Percentiles rank a stretch among this genome's conserved stretches.
Conservation (phyloP, 2,797 vertebrate genomes). For the Vireo griseus region DNA sequence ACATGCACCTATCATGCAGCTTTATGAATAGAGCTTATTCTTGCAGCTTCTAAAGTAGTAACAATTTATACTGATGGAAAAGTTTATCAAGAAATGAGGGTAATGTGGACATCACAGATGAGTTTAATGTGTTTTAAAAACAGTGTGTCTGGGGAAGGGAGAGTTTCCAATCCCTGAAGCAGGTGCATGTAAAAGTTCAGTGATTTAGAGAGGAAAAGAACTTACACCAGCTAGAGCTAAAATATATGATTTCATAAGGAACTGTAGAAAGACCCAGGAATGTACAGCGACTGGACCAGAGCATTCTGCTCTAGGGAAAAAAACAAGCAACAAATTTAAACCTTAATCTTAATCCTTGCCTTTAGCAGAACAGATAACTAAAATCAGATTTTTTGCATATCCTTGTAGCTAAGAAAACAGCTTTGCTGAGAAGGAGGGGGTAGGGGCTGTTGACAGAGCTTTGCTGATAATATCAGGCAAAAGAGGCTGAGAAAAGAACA, state of each 20-base stretch:
- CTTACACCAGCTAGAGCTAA: not conserved
- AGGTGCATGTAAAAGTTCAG: not conserved
- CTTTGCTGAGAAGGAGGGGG: not conserved
- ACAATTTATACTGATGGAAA: not conserved
- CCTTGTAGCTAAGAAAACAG: not conserved
- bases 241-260: not conserved
- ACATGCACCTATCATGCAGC: not conserved
- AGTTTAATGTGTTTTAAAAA: not conserved
- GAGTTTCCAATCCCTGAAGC: not conserved
- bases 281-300: not conserved
- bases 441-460: not conserved
- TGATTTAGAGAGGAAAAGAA: not conserved
- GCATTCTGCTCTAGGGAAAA: not conserved
- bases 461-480: not conserved
- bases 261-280: not conserved
- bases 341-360: not conserved
- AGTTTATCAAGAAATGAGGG: not conserved
- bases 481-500: not conserved
- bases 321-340: not conserved
- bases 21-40: not conserved
- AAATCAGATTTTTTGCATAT: slow-evolving; percentile 13
- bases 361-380: not conserved
- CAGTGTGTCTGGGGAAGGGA: not conserved
- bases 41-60: not conserved
- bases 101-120: not conserved